Evolutionary conservation across 1,140 invertebrate genomes (phyloP), one percentile per base, ranked within the genome.

Genomic region (Penaeus indicus): DNA sequence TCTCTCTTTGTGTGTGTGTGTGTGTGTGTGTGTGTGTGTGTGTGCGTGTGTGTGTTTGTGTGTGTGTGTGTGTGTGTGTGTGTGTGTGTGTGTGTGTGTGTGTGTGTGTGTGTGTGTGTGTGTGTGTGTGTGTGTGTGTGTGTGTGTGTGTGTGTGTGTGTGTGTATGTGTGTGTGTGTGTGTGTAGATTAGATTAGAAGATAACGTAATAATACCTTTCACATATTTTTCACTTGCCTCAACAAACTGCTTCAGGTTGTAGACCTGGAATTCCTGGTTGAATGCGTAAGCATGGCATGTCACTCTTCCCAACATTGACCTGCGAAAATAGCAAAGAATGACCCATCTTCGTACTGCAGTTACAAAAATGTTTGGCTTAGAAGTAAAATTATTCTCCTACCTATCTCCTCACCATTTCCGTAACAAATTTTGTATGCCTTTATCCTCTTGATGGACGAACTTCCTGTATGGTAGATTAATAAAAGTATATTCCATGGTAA

Each of bases 261-360:
- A 67, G 1, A 5, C 81, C 5, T 42, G 22, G 38, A 83, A 83
- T 13, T 63, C 61, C n/a, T 83, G 81, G 22, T 83, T 38, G n/a
- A 83, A 83, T 16, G 63, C 81, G n/a, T 64, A 83, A 22, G 81
- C 81, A 42, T 83, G 81, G 19, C 81, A 83, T 8, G 81, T 67
- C 61, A 83, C 25, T 63, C 81, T 67, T 18, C 81, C 81, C 7
- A 83, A 63, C 18, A 83, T 63, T 25, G 81, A 83, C 81, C 81
- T 83, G 81, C 3, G 42, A 67, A 47, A 69, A 54, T 54, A 54
- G 54, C 10, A 13, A 11, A 13, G 16, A 54, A 54, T 54, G 10
- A 54, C 16, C 16, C 10, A 7, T 54, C 10, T 54, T 54, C 10
- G 11, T 11, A 16, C 16, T 54, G 16, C 54, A 54, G 16, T 16